Conservation (phyloP, 2,797 vertebrate species). For the Lutjanus campechanus region DNA sequence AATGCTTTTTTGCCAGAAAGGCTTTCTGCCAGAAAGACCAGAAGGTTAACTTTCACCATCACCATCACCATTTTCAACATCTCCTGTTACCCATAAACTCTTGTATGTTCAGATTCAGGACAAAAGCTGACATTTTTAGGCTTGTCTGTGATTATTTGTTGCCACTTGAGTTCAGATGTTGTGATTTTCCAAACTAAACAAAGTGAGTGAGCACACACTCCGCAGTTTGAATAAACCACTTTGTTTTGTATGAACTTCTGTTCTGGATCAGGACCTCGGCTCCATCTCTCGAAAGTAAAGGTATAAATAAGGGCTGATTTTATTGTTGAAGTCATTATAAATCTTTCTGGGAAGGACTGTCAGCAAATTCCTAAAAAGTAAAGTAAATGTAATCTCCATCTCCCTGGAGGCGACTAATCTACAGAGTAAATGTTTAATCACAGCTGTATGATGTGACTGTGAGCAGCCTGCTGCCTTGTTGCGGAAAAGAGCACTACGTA, state of each 20-base stretch:
- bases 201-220: slow-evolving; percentile 2
- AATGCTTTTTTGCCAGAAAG: too few species aligned
- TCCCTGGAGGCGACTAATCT: slow-evolving; percentile 60
- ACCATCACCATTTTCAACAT: too few species aligned
- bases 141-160: not conserved
- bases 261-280: slow-evolving; percentile 10
- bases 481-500: slow-evolving; percentile 82
- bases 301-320: slow-evolving; percentile 25
- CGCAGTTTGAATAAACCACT: not conserved
- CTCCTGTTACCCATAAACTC: not conserved
- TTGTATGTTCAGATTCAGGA: not conserved
- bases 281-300: slow-evolving; percentile 17
- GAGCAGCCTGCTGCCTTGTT: slow-evolving; percentile 73
- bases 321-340: slow-evolving; percentile 16
- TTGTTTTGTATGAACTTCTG: slow-evolving; percentile 18
- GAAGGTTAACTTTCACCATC: too few species aligned
- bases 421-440: slow-evolving; percentile 69
- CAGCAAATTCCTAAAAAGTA: slow-evolving; percentile 51
- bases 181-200: slow-evolving; percentile 7
- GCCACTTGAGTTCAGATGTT: not conserved
- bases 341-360: slow-evolving; percentile 34
- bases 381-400: slow-evolving; percentile 59
- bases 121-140: not conserved
- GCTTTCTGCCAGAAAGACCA: too few species aligned
- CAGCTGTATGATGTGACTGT: slow-evolving; percentile 63